Percentiles rank a stretch among this genome's conserved stretches.
These are phyloP conservation scores for Apotomis turbidana DNA, from an alignment of 2,888 invertebrate genomes.

Conservation along the genomic window DNA sequence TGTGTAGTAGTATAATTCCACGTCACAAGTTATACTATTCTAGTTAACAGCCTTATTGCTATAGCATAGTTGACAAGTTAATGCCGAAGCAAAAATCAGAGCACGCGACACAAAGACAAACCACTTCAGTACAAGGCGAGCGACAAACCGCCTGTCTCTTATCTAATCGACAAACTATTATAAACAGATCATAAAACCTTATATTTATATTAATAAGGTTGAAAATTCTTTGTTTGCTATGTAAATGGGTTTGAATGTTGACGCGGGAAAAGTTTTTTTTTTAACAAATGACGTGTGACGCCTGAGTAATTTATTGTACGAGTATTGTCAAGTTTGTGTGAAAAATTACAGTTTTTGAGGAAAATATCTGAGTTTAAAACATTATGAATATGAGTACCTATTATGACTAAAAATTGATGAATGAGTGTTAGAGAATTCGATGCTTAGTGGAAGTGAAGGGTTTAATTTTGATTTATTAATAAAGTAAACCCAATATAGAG, in stretches of 20 bases:
- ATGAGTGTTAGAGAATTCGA: too few relatives aligned
- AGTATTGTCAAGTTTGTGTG: slow-evolving; percentile 1
- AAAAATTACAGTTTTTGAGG: neutral
- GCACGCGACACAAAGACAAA: slow-evolving; percentile 44
- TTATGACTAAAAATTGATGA: too few relatives aligned
- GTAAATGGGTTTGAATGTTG: neutral
- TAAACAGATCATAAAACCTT: neutral
- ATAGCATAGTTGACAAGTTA: slow-evolving; percentile 17
- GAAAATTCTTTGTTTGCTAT: slow-evolving; percentile 11
- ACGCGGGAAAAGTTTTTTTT: slow-evolving; percentile 27
- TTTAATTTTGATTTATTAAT: too few relatives aligned
- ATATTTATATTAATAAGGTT: neutral
- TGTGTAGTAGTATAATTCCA: too few relatives aligned
- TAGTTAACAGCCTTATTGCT: neutral
- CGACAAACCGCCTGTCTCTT: slow-evolving; percentile 54
- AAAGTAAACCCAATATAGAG: too few relatives aligned
- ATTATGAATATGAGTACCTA: too few relatives aligned
- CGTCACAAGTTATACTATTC: neutral
- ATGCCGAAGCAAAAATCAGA: slow-evolving; percentile 41
- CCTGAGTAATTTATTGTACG: slow-evolving; percentile 16
- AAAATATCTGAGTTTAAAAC: neutral
- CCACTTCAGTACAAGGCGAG: slow-evolving; percentile 64
- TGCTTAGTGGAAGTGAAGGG: too few relatives aligned
- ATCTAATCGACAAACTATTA: slow-evolving; percentile 46
- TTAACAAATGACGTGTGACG: slow-evolving; percentile 14